A percentile compares a stretch with the other conserved stretches of the same genome.
Evolutionary conservation across 2,113 vertebrate species (phyloP).

Genomic region (Synchiropus splendidus): DNA sequence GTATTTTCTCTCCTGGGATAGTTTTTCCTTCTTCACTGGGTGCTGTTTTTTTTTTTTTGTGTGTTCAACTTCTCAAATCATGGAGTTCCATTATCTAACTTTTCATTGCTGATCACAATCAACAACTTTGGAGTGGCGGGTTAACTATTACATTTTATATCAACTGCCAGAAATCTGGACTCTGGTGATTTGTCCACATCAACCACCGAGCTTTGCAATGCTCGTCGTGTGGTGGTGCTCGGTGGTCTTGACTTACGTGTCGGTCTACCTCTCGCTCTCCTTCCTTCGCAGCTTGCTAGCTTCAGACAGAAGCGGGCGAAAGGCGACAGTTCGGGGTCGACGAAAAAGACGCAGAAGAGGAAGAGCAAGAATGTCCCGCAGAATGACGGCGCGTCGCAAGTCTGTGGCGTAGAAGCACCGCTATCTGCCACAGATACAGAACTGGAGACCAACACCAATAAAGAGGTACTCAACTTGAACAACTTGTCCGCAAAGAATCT

Average conservation of each 20-base stretch:
- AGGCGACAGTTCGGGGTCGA: constrained; percentile 48
- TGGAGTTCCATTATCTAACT: constrained; percentile 5
- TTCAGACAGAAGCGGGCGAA: constrained; percentile 68
- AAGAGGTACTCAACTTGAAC: constrained; percentile 52
- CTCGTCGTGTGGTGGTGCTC: constrained; percentile 64
- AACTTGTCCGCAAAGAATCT: no score
- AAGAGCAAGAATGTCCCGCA: constrained; percentile 59
- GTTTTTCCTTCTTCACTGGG: constrained; percentile 5
- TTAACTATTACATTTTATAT: no score
- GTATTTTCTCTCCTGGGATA: no score
- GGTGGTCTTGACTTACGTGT: constrained; percentile 61
- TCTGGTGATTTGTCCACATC: constrained; percentile 2
- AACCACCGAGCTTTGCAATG: constrained; percentile 46
- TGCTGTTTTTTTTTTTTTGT: constrained; percentile 7
- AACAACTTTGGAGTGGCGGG: not conserved
- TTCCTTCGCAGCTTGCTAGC: constrained; percentile 70
- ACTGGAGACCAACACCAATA: constrained; percentile 16
- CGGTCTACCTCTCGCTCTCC: constrained; percentile 61
- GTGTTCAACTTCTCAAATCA: constrained; percentile 20
- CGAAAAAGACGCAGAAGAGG: constrained; percentile 72
- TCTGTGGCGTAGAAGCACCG: constrained; percentile 36
- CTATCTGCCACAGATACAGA: not conserved
- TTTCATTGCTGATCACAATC: constrained; percentile 5
- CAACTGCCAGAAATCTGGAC: constrained; percentile 1
- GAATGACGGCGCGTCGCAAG: constrained; percentile 51